Evolutionary conservation across 2,113 vertebrate species (phyloP).

Genomic region (Misgurnus mizolepis): DNA sequence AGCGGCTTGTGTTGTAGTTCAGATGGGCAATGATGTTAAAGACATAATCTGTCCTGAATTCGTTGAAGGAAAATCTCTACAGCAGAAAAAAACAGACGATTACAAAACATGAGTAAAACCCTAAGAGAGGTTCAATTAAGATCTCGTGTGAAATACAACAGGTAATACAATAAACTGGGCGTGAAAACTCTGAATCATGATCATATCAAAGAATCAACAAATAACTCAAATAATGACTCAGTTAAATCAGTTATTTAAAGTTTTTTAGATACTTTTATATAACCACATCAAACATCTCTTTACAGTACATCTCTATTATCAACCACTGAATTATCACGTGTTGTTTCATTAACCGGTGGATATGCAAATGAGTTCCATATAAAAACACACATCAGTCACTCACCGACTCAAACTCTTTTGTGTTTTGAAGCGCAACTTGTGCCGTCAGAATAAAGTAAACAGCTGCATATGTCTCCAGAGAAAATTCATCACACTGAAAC

Average conservation of each 20-base stretch:
- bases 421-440: neutral
- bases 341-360: neutral
- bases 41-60: conserved; percentile 8
- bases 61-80: conserved; percentile 16
- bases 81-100: neutral
- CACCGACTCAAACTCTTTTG: conserved; percentile 4
- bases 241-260: too few species aligned
- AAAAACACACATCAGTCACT: neutral
- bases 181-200: too few species aligned
- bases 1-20: conserved; percentile 24
- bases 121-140: too few species aligned
- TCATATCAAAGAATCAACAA: too few species aligned
- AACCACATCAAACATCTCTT: too few species aligned
- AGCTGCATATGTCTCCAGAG: neutral
- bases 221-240: too few species aligned
- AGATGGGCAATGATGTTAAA: conserved; percentile 25
- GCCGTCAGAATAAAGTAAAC: conserved; percentile 5
- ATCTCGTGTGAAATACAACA: too few species aligned
- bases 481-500: conserved; percentile 6
- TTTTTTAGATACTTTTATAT: too few species aligned
- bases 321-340: neutral
- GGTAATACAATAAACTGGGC: too few species aligned
- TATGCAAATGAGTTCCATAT: too few species aligned
- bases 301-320: too few species aligned
- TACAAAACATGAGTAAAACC: too few species aligned